Conservation (phyloP, 1,140 invertebrate genomes). For the Drosophila chauvacae region DNA sequence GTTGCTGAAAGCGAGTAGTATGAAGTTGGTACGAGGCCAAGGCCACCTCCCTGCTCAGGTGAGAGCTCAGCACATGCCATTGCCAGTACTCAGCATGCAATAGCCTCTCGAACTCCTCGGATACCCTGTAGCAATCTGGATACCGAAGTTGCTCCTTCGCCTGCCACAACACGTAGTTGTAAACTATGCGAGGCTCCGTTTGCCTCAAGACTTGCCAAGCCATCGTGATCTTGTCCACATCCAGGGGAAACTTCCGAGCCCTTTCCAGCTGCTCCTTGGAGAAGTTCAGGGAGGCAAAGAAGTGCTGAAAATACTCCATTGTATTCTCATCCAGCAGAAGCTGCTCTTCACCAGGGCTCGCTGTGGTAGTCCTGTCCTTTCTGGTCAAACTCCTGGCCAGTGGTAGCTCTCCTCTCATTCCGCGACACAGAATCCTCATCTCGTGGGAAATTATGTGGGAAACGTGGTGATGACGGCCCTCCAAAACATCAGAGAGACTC, state of each 20-base stretch:
- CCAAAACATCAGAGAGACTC: constrained; percentile 35
- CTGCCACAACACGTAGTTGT: constrained; percentile 76
- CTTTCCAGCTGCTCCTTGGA: constrained; percentile 45
- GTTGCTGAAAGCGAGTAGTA: constrained; percentile 73
- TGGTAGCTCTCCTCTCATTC: constrained; percentile 65
- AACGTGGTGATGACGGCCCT: constrained; percentile 51
- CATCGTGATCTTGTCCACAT: constrained; percentile 46
- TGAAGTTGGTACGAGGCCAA: constrained; percentile 73
- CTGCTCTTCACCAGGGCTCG: constrained; percentile 23
- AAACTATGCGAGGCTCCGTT: constrained; percentile 71
- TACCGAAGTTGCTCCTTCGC: constrained; percentile 42
- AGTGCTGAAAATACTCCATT: constrained; percentile 62
- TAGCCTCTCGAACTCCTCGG: constrained; percentile 67
- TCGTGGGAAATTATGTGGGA: constrained; percentile 58
- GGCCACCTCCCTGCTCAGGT: constrained; percentile 62
- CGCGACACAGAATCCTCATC: constrained; percentile 63
- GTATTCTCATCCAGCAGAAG: constrained; percentile 61
- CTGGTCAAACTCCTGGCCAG: constrained; percentile 21
- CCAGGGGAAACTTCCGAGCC: constrained; percentile 59
- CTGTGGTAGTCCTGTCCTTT: not conserved
- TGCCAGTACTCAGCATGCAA: constrained; percentile 75
- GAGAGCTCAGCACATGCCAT: constrained; percentile 59
- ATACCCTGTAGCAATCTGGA: constrained; percentile 61
- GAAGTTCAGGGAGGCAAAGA: constrained; percentile 55
- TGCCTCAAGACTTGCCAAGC: constrained; percentile 46